Percentiles rank a stretch among this genome's conserved stretches.
Conservation (phyloP, 2,113 vertebrate species). For the Osmerus mordax region DNA sequence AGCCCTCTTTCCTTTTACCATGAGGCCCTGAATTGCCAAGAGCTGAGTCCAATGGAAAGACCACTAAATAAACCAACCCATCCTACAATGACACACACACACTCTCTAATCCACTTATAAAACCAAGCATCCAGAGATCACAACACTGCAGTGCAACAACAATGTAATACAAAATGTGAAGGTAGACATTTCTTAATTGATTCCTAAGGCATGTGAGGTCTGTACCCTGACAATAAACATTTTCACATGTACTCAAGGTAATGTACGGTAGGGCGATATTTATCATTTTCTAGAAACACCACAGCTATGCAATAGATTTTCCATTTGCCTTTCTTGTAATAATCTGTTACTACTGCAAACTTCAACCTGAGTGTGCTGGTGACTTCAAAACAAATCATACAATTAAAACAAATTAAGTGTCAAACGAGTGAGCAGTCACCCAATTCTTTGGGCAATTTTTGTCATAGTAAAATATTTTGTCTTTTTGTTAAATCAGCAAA, state of each 20-base stretch:
- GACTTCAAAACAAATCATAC: too few species aligned
- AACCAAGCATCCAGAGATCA: slow-evolving; percentile 4
- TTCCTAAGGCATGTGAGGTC: too few species aligned
- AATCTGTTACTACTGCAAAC: too few species aligned
- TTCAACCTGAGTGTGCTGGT: too few species aligned
- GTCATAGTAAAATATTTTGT: not conserved
- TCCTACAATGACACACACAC: slow-evolving; percentile 50
- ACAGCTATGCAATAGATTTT: too few species aligned
- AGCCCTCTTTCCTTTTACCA: slow-evolving; percentile 51
- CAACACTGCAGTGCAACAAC: not conserved
- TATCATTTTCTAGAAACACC: too few species aligned
- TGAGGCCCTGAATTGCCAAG: slow-evolving; percentile 49
- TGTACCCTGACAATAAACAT: too few species aligned
- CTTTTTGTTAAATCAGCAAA: not conserved
- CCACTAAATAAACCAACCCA: slow-evolving; percentile 62
- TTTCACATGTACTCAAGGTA: too few species aligned
- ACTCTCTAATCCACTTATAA: slow-evolving; percentile 20
- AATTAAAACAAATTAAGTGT: not conserved
- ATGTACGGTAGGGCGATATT: too few species aligned
- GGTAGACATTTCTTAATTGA: too few species aligned
- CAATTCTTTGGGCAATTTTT: not conserved
- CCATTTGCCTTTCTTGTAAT: too few species aligned
- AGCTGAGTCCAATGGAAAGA: slow-evolving; percentile 54
- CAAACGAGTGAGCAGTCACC: not conserved
- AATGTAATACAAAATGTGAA: too few species aligned